A percentile compares a stretch with the other conserved stretches of the same genome.
These are phyloP conservation scores for Limenitis camilla DNA, from an alignment of 2,888 invertebrate genomes.

Conservation along the genomic window DNA sequence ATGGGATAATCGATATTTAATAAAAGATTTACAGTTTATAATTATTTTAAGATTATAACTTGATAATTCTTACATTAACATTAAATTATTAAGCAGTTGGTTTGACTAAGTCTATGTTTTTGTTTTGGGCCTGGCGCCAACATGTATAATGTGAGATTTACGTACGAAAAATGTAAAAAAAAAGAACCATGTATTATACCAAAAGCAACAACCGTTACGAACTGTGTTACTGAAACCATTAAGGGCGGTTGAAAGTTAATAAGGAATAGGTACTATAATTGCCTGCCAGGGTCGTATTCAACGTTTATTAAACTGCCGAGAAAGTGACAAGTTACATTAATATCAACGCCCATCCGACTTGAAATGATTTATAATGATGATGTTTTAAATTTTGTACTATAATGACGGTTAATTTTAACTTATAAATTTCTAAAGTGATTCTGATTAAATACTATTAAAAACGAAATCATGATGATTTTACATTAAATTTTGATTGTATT, in stretches of 20 bases:
- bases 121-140: too few species aligned
- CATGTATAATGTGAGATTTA: too few species aligned
- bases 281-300: constrained; percentile 32
- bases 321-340: constrained; percentile 19
- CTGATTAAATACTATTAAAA: too few species aligned
- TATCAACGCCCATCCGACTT: constrained; percentile 11
- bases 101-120: too few species aligned
- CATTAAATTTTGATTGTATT: too few species aligned
- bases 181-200: constrained; percentile 31
- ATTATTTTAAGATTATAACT: too few species aligned
- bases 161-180: too few species aligned
- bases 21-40: too few species aligned
- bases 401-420: background rate
- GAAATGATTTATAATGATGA: constrained; percentile 10
- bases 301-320: constrained; percentile 17
- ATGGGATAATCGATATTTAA: too few species aligned
- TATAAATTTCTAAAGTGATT: background rate
- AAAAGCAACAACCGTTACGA: constrained; percentile 40
- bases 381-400: background rate
- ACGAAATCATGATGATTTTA: too few species aligned
- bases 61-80: too few species aligned
- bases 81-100: too few species aligned
- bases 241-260: constrained; percentile 58
- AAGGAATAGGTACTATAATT: constrained; percentile 54
- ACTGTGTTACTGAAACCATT: constrained; percentile 55